Conservation (phyloP, 2,113 vertebrate species). For the Emydura subglobosa region DNA sequence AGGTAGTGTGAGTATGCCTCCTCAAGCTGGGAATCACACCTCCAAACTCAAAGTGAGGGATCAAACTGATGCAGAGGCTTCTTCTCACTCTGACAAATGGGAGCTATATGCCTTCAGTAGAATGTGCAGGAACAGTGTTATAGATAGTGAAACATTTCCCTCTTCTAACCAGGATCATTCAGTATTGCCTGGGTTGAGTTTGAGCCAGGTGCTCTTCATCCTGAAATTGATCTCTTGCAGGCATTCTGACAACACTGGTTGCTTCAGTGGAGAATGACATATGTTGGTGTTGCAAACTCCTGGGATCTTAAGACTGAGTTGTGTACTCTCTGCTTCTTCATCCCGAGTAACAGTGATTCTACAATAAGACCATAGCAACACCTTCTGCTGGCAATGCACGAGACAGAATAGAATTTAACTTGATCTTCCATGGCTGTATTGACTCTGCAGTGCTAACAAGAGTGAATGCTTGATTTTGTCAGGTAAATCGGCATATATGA, state of each 20-base stretch:
- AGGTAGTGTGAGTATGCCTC: background rate
- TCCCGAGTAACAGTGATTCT: background rate
- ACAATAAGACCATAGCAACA: background rate
- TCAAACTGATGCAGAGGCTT: background rate
- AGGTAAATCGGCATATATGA: background rate
- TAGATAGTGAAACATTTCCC: background rate
- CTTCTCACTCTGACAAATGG: background rate
- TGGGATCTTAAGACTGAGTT: background rate
- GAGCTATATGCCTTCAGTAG: background rate
- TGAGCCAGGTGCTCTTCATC: background rate
- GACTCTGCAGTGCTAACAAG: background rate
- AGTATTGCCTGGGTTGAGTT: background rate
- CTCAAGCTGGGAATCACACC: background rate
- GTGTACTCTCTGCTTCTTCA: background rate
- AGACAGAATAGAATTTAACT: background rate
- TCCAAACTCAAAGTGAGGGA: background rate
- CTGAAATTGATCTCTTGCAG: background rate
- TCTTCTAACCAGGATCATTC: background rate
- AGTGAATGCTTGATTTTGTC: background rate
- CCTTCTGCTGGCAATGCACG: background rate
- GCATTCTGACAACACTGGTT: background rate
- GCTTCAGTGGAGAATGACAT: background rate
- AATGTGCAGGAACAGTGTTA: background rate
- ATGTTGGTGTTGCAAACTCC: background rate
- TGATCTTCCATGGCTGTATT: background rate